Percentiles rank a stretch among this genome's conserved stretches.
phyloP scores from a whole-genome alignment of 2,888 invertebrate genomes.

The Drosophila nr. perissopoda region DNA sequence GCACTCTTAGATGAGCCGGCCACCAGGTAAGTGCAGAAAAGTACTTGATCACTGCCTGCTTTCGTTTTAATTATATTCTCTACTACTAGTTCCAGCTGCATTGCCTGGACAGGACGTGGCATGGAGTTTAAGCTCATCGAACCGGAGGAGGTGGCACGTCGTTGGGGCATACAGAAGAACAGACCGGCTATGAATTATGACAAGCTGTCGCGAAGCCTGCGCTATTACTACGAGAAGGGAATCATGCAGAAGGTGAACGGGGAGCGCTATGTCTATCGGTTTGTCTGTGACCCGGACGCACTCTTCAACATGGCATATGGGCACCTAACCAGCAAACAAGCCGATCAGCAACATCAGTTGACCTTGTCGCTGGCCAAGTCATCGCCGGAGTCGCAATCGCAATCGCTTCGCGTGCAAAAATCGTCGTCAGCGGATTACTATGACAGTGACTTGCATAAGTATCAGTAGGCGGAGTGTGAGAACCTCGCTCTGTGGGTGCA shows the following conservation, averaged over 20 bases:
- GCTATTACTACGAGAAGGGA: constrained; percentile 99
- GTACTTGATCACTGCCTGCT: neutral
- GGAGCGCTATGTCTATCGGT: constrained; percentile 98
- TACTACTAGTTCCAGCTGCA: constrained; percentile 89
- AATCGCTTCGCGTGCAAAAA: constrained; percentile 63
- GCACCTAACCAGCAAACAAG: constrained; percentile 70
- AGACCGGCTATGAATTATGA: constrained; percentile 99
- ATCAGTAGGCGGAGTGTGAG: constrained; percentile 63
- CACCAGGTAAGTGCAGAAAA: constrained; percentile 82
- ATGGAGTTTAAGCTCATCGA: constrained; percentile 98
- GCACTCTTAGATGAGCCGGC: constrained; percentile 90
- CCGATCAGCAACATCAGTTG: constrained; percentile 67
- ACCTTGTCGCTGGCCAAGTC: constrained; percentile 66
- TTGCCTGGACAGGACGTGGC: constrained; percentile 97
- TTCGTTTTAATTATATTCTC: neutral
- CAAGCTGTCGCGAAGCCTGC: constrained; percentile 95
- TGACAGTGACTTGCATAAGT: constrained; percentile 70
- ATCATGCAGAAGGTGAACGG: constrained; percentile 99
- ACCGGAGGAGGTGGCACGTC: constrained; percentile 97
- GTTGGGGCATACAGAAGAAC: constrained; percentile 98
- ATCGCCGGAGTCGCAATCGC: constrained; percentile 60
- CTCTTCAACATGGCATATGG: constrained; percentile 93
- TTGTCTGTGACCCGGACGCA: constrained; percentile 97
- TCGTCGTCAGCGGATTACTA: constrained; percentile 62
- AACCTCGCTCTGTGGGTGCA: constrained; percentile 55